phyloP scores from a whole-genome alignment of 92 coral and sea anemone genomes.

The Heteractis magnifica region DNA sequence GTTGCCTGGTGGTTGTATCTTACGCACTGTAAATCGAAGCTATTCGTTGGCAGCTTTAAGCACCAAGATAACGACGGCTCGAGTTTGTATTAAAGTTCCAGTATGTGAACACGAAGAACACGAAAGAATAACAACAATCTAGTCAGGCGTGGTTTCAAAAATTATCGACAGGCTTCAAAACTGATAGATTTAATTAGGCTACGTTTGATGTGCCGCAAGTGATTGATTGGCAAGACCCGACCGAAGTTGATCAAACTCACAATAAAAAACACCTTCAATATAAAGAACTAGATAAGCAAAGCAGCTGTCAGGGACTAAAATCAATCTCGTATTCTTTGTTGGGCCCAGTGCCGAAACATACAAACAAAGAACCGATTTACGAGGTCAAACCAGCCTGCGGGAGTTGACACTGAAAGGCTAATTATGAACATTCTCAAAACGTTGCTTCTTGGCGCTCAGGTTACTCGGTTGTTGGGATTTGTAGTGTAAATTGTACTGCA shows the following conservation, averaged over 20 bases:
- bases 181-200: slow-evolving; percentile 96
- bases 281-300: slow-evolving; percentile 57
- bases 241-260: slow-evolving; percentile 57
- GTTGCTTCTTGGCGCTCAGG: slow-evolving; percentile 61
- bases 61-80: background rate
- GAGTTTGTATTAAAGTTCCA: background rate
- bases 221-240: slow-evolving; percentile 62
- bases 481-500: slow-evolving; percentile 92
- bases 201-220: slow-evolving; percentile 91
- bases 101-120: slow-evolving; percentile 28
- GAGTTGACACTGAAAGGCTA: slow-evolving; percentile 64
- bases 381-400: slow-evolving; percentile 72
- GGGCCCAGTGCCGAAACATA: slow-evolving; percentile 42
- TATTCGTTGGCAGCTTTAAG: background rate
- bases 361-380: slow-evolving; percentile 59
- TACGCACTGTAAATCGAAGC: background rate
- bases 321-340: slow-evolving; percentile 58
- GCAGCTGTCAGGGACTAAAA: slow-evolving; percentile 57
- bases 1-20: background rate
- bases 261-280: slow-evolving; percentile 73
- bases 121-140: slow-evolving; percentile 59
- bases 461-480: slow-evolving; percentile 82
- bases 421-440: slow-evolving; percentile 72
- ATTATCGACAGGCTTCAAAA: slow-evolving; percentile 92
- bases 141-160: slow-evolving; percentile 93